Percentiles rank a stretch among this genome's conserved stretches.
phyloP scores from a whole-genome alignment of 1,140 invertebrate species.

The Drosophila navojoa region DNA sequence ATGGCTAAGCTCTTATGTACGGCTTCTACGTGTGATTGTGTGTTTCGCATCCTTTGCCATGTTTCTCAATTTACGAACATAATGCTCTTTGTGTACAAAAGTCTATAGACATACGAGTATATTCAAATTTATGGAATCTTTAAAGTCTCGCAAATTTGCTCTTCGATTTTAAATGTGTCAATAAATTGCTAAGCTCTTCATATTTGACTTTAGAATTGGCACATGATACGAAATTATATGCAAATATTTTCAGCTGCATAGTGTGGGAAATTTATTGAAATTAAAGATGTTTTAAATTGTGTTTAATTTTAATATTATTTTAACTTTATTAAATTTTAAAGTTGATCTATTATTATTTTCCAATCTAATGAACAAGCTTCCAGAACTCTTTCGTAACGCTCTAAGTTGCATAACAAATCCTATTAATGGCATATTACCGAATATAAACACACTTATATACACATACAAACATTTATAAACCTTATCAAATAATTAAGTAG shows the following conservation, averaged over 20 bases:
- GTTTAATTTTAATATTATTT: too few relatives aligned
- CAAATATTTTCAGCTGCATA: too few relatives aligned
- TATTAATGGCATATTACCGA: constrained; percentile 12
- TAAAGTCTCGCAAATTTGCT: constrained; percentile 8
- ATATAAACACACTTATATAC: background rate
- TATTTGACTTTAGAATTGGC: background rate
- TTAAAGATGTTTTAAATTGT: too few relatives aligned
- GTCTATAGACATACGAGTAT: background rate
- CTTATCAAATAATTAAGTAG: constrained; percentile 32
- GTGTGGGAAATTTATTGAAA: too few relatives aligned
- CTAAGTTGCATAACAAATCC: too few relatives aligned
- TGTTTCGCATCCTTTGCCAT: constrained; percentile 12
- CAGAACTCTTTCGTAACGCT: too few relatives aligned
- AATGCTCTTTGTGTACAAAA: constrained; percentile 16
- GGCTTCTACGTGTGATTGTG: constrained; percentile 9
- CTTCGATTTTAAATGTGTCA: constrained; percentile 4
- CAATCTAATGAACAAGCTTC: too few relatives aligned
- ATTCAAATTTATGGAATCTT: background rate
- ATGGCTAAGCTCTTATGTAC: constrained; percentile 24
- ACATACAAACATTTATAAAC: too few relatives aligned
- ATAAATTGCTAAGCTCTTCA: constrained; percentile 14
- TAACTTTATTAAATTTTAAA: too few relatives aligned
- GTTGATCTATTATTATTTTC: too few relatives aligned
- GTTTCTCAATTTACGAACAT: constrained; percentile 35
- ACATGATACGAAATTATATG: too few relatives aligned